A percentile compares a stretch with the other conserved stretches of the same genome.
Evolutionary conservation across 2,888 invertebrate genomes (phyloP).

Genomic region (Gastrophysa polygoni): DNA sequence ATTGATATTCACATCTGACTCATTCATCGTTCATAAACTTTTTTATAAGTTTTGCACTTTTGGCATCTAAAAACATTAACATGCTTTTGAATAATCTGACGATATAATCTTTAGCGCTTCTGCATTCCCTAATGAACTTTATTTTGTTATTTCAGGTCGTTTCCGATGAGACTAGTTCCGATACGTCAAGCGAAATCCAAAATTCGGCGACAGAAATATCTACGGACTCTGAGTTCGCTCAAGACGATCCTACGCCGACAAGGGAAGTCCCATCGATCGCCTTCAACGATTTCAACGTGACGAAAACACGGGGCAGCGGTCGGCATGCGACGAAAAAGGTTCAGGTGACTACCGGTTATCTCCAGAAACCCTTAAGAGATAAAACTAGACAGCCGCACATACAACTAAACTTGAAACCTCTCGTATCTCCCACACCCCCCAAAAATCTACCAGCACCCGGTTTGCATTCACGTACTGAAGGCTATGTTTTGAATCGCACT

Average conservation of each 20-base stretch:
- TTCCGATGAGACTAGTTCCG: slow-evolving; percentile 67
- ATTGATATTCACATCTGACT: background rate
- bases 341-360: slow-evolving; percentile 64
- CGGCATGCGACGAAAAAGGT: slow-evolving; percentile 63
- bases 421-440: slow-evolving; percentile 47
- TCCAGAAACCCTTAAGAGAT: slow-evolving; percentile 58
- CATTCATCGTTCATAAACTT: background rate
- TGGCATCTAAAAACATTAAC: slow-evolving; percentile 16
- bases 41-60: slow-evolving; percentile 11
- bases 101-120: background rate
- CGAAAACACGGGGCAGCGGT: slow-evolving; percentile 60
- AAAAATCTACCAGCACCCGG: slow-evolving; percentile 49
- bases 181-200: slow-evolving; percentile 74
- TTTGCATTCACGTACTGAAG: slow-evolving; percentile 63
- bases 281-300: slow-evolving; percentile 69
- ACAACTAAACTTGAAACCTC: slow-evolving; percentile 57
- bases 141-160: slow-evolving; percentile 63
- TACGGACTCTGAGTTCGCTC: slow-evolving; percentile 90
- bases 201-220: slow-evolving; percentile 92
- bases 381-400: slow-evolving; percentile 46
- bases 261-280: slow-evolving; percentile 78
- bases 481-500: slow-evolving; percentile 79
- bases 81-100: slow-evolving; percentile 3
- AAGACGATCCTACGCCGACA: slow-evolving; percentile 74
- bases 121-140: slow-evolving; percentile 3